Evolutionary conservation across 2,888 invertebrate genomes (phyloP), one percentile per base, ranked within the genome.

Genomic region (Glyphotaelius pellucidus): DNA sequence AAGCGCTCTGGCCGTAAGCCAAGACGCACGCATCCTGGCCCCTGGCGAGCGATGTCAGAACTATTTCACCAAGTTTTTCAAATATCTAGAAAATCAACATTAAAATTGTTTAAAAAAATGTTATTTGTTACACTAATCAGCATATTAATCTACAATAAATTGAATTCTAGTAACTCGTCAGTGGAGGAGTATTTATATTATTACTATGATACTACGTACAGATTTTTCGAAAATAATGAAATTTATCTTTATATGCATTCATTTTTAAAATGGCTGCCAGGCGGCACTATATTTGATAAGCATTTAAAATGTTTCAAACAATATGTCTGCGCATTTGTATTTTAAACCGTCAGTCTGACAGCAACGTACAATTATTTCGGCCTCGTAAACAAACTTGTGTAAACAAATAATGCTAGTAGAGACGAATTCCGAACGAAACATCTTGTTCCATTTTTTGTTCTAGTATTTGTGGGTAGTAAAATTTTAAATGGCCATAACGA

Each of bases 1-100:
- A 97, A 1, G 98, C 97, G 94, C 97, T 98, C 95, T 98, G 98
- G 0, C 98, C 98, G 94, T 98, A 98, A 0, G 98, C 97, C 94
- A 98, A 96, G 80, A 98, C 96, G 94, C 97, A 98, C 1, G 97
- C 97, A 93, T 97, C 97, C 93, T 96, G 96, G 0, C 98, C 97
- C 4, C 96, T 95, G 91, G 96, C 96, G 15, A 98, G 95, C 52
- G 97, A 96, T 42, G 96, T 95, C 89, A 97, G 95, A 38, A 98
- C 96, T 89, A 97, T 96, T 38, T 95, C 96, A 5, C 98, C 98
- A 92, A 98, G 95, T 67, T 96, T 96, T 91, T 97, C 95, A 94
- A 97, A 98, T 90, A 98, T 96, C 97, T 97, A 94, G 30, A 92
- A 93, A 91, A 92, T 81, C 89, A 93, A 92, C 12, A 35, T 79